These are phyloP conservation scores for Apodemus speciosus DNA, from an alignment of 2,113 vertebrate genomes.

Conservation along the genomic window DNA sequence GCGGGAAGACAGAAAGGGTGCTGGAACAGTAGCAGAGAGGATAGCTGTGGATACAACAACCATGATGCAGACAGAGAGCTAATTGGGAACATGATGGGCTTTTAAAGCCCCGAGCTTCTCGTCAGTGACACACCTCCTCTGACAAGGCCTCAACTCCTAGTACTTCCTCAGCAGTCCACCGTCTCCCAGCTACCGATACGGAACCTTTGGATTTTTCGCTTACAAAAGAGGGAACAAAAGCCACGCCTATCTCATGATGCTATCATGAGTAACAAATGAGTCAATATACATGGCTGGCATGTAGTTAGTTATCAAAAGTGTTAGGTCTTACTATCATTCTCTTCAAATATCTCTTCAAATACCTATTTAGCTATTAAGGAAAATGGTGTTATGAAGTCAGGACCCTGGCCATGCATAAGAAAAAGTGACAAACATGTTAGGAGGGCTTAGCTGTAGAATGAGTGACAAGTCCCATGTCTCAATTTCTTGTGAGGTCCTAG, in stretches of 20 bases:
- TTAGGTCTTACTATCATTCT: constrained; percentile 30
- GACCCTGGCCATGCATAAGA: not conserved
- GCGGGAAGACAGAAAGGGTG: not conserved
- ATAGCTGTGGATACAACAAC: too few relatives aligned
- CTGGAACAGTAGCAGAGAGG: not conserved
- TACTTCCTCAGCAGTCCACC: not conserved
- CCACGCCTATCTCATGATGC: not conserved
- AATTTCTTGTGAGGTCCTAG: constrained; percentile 6
- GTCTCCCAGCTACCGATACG: not conserved
- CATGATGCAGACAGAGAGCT: not conserved
- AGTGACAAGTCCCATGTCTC: constrained; percentile 22
- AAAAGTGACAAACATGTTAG: not conserved
- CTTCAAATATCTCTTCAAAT: constrained; percentile 25
- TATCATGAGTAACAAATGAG: not conserved
- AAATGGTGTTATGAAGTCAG: constrained; percentile 32
- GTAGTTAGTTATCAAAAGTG: not conserved
- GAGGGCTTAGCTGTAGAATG: constrained; percentile 10
- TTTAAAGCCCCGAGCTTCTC: not conserved
- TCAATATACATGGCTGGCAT: not conserved
- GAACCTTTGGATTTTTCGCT: not conserved
- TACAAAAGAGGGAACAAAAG: constrained; percentile 4
- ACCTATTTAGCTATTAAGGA: not conserved
- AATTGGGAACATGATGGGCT: not conserved
- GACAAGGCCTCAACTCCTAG: not conserved
- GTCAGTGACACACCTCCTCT: not conserved